Base-by-base conservation (phyloP, 2,888 invertebrate species). In the Lamellibrachia satsuma region DNA sequence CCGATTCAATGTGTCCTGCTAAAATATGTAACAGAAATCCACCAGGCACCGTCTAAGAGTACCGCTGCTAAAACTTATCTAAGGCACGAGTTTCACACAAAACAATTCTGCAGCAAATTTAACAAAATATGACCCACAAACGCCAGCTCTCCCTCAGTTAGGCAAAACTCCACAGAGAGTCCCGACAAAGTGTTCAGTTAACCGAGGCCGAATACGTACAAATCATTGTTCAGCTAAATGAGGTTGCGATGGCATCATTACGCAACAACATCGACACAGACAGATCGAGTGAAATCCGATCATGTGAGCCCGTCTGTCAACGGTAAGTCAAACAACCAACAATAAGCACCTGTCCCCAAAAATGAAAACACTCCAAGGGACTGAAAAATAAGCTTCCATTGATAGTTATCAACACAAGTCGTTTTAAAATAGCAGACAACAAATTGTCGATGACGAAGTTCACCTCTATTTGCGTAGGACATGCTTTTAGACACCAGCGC, bases 341-440 rank as follows among this genome's bases (percentile, higher is more conserved):
- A 3, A 75, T 3, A 57, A 75, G 75, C 75, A 75, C 75, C 75
- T 75, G 75, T 75, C 75, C 75, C 22, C 75, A 75, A 75, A 75
- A 75, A 11, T n/a, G 22, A 75, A 75, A 75, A 75, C 75, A 75
- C 22, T 75, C 75, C 75, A 75, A 11, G 75, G 75, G 75, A 75
- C 75, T 75, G 75, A 75, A 75, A 75, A 75, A 75, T 75, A 75
- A 75, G 75, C 75, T 75, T 75, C 75, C 75, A 75, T 22, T 6
- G 22, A n/a, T 75, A 75, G 75, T 22, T 75, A 15, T 15, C 75
- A 22, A 75, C 22, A 75, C 22, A 75, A 15, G 75, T 75, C 2
- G n/a, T 75, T 75, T 75, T 22, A 75, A 75, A 75, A 75, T 75
- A 75, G 75, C 75, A 75, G 75, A 75, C 75, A 75, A 60, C 75